Conservation (phyloP, 2,113 vertebrate species). For the Oceanites oceanicus region DNA sequence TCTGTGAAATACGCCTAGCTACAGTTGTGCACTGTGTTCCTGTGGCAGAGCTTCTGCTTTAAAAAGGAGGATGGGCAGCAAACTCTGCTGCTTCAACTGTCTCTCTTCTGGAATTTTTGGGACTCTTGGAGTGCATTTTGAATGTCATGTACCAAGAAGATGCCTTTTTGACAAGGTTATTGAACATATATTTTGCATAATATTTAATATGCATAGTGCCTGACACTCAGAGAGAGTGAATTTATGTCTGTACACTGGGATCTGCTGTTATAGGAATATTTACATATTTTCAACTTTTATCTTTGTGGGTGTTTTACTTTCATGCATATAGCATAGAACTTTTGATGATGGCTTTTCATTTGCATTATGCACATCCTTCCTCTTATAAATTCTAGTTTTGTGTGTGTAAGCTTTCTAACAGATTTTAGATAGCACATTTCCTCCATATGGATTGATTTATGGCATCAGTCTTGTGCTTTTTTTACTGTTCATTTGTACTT, state of each 20-base stretch:
- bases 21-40: not conserved
- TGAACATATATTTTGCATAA: not conserved
- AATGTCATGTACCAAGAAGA: not conserved
- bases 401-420: not conserved
- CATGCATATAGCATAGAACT: not conserved
- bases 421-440: not conserved
- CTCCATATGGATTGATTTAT: not conserved
- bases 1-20: not conserved
- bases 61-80: not conserved
- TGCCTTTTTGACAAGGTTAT: constrained; percentile 19
- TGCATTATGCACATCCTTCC: not conserved
- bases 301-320: not conserved
- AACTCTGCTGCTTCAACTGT: not conserved
- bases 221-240: not conserved
- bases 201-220: not conserved
- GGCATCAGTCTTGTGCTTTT: not conserved
- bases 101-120: not conserved
- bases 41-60: not conserved
- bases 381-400: not conserved
- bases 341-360: not conserved
- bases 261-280: not conserved
- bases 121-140: not conserved
- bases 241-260: not conserved
- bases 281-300: not conserved
- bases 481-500: not conserved